Evolutionary conservation across 2,797 vertebrate species (phyloP), one percentile per base, ranked within the genome.

Genomic region (Betta splendens): DNA sequence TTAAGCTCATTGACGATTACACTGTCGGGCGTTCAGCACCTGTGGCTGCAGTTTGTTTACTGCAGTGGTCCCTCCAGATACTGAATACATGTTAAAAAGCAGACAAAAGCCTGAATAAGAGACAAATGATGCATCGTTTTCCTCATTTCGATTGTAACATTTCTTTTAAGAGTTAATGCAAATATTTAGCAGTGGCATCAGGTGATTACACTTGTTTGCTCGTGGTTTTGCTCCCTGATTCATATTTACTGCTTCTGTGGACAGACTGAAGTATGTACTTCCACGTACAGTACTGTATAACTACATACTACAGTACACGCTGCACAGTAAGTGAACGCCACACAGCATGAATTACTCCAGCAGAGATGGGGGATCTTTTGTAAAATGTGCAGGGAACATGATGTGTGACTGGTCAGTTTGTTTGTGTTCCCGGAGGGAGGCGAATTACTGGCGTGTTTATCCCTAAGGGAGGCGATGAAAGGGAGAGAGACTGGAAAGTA

Each of bases 381-480:
- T 58, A 45, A 69, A 75, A 63, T 67, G 59, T 36, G 51, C 43
- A 58, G 47, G 35, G 37, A 50, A 53, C 56, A 69, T 64, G 45
- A 71, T 43, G 62, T 67, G 59, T 13, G 59, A 65, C 69, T 8
- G 47, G 74, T 64, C 59, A 77, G 53, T 66, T 57, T 71, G 70
- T 75, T 69, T 69, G 55, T 66, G 40, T 21, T 44, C 56, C 59
- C 63, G 1, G 37, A 68, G 63, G 50, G 57, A 73, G 16, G 21
- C 31, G 40, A 49, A 58, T 42, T 60, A 5, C 40, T 15, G 22
- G 32, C 72, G 56, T 75, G 75, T 75, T 73, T 80, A 76, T 74
- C 44, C 79, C 65, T 42, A 37, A 79, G 71, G 71, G 58, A 64
- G 33, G 32, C 26, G 7, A 45, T 65, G 69, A 65, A 21, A 1